Evolutionary conservation across 1,140 invertebrate genomes (phyloP).

Genomic region (Drosophila parvula): DNA sequence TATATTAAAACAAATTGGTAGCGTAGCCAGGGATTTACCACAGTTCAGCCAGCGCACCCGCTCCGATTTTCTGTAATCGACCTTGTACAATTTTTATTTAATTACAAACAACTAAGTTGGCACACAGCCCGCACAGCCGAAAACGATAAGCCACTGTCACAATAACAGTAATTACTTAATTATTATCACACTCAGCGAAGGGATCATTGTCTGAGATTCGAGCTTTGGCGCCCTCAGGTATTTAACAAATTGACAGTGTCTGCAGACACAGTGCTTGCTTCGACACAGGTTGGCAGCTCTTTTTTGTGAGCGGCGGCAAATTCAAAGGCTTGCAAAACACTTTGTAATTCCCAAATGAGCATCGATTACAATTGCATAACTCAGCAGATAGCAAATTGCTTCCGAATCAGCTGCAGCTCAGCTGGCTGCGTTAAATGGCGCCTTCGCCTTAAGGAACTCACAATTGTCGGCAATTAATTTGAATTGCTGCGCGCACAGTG

Average conservation of each 20-base stretch:
- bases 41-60: conserved; percentile 15
- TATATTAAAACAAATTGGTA: conserved; percentile 78
- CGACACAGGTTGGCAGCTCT: not conserved
- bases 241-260: not conserved
- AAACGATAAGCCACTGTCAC: conserved; percentile 39
- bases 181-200: conserved; percentile 25
- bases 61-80: conserved; percentile 58
- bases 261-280: not conserved
- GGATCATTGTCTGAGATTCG: not conserved
- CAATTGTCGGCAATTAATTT: conserved; percentile 82
- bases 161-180: conserved; percentile 44
- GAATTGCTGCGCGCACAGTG: conserved; percentile 69
- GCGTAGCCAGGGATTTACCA: conserved; percentile 59
- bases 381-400: not conserved
- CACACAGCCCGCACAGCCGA: conserved; percentile 41
- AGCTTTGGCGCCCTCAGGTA: not conserved
- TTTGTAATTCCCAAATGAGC: not conserved
- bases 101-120: conserved; percentile 78
- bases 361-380: conserved; percentile 47
- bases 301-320: not conserved
- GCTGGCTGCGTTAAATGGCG: conserved; percentile 65
- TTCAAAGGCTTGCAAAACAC: not conserved
- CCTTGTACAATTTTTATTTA: conserved; percentile 81
- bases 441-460: conserved; percentile 66
- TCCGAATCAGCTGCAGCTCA: conserved; percentile 21